These are phyloP conservation scores for Epizoanthus fatuus DNA, from an alignment of 92 coral and sea anemone genomes.

Conservation along the genomic window DNA sequence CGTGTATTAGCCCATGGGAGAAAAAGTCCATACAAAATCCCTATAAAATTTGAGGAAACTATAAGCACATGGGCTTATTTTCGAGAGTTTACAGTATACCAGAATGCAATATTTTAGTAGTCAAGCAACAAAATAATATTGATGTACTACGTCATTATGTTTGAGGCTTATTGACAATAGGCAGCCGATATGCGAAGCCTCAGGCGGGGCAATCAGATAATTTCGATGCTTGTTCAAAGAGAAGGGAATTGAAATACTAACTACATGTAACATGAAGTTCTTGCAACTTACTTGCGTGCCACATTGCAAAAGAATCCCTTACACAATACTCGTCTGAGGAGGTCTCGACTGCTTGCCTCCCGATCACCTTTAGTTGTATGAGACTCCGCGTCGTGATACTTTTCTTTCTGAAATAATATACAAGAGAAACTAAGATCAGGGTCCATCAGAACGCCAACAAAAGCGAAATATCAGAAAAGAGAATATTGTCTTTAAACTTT, in stretches of 20 bases:
- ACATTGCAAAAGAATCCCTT: constrained; percentile 89
- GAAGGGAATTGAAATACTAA: neutral
- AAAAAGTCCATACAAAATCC: no score
- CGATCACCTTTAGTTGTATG: neutral
- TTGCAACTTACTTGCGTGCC: constrained; percentile 78
- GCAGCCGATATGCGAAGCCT: neutral
- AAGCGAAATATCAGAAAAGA: no score
- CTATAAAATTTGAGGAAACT: no score
- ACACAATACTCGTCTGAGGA: constrained; percentile 80
- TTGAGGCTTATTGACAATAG: no score
- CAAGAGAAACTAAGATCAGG: neutral
- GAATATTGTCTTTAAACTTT: no score
- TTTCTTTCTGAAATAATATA: constrained; percentile 42
- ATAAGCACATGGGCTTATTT: no score
- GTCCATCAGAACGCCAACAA: neutral
- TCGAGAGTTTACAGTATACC: no score
- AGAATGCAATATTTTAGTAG: no score
- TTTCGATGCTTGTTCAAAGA: no score
- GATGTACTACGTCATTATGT: no score
- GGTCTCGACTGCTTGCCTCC: constrained; percentile 43
- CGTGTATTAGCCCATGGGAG: no score
- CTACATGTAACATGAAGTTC: neutral
- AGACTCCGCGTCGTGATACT: constrained; percentile 1
- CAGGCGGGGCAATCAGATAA: neutral
- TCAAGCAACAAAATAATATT: no score